Base-by-base conservation (phyloP, 2,888 invertebrate species). In the Hydrotaea cyrtoneurina region DNA sequence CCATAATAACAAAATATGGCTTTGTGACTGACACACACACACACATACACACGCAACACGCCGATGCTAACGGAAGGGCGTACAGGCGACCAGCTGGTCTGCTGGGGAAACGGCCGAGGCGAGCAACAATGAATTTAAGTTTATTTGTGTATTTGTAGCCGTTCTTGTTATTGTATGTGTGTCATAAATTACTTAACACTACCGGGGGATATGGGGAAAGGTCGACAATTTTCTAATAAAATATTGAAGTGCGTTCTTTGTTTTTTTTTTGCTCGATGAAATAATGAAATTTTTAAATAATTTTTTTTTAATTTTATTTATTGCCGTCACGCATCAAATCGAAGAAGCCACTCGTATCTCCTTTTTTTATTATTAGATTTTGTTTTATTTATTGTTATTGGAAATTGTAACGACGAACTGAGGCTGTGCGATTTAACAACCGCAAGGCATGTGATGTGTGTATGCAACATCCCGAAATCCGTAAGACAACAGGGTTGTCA, bases 1-100 rank as follows among this genome's bases (percentile, higher is more conserved):
- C 55, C 23, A 69, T 69, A 57, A 77, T 77, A 77, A 77, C 26
- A 77, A 77, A 69, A 77, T 77, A 46, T 77, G 69, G 46, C 77
- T 77, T 77, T 55, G 13, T 23, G 53, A 62, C 59, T 71, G 31
- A 71, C 43, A 23, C 66, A 57, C 39, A 55, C 17, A 62, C 15
- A 62, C 62, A 31, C 39, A n/a, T n/a, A n/a, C n/a, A n/a, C n/a
- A n/a, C n/a, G n/a, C n/a, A n/a, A 55, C 59, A 21, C n/a, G 3
- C 17, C 26, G 26, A 59, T 23, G 26, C 23, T 8, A 7, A 31
- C 10, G 10, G 43, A 43, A 43, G 43, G n/a, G 11, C 39, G 39
- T 4, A 43, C 43, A 3, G 13, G 10, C 43, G 43, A 31, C 2
- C 31, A 31, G 31, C 31, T 31, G 31, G 7, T 31, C 3, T 31